Percentiles rank a stretch among this genome's conserved stretches.
Evolutionary conservation across 2,113 vertebrate genomes (phyloP).

Genomic region (Pachycephala philippinensis): DNA sequence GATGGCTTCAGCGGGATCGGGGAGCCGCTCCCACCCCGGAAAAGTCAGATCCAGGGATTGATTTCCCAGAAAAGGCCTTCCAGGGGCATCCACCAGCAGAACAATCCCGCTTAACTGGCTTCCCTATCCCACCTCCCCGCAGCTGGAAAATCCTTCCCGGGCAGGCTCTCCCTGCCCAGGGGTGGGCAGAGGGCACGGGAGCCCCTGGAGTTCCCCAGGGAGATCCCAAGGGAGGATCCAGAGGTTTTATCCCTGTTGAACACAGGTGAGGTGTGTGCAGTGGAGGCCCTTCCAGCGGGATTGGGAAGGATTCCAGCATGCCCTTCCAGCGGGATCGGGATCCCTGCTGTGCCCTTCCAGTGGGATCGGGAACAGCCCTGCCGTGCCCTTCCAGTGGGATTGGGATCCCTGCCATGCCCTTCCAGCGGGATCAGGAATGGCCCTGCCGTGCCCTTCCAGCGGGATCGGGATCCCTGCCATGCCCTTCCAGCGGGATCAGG

Average conservation of each 20-base stretch:
- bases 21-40: background rate
- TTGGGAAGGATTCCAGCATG: background rate
- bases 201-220: fast-evolving
- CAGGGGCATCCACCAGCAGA: background rate
- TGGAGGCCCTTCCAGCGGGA: background rate
- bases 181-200: background rate
- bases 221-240: background rate
- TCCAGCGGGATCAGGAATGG: background rate
- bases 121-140: background rate
- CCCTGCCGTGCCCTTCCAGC: fast-evolving
- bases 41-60: background rate
- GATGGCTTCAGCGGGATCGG: background rate
- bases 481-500: background rate
- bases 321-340: fast-evolving
- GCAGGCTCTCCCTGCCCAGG: background rate
- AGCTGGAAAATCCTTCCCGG: background rate
- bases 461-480: no score
- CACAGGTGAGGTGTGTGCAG: background rate
- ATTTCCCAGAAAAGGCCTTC: background rate
- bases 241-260: background rate
- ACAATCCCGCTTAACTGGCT: background rate
- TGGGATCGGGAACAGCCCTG: fast-evolving
- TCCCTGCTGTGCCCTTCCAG: fast-evolving
- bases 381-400: background rate
- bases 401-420: fast-evolving